Evolutionary conservation across 1,140 invertebrate genomes (phyloP), one percentile per base, ranked within the genome.

Genomic region (Heterodera carotae): DNA sequence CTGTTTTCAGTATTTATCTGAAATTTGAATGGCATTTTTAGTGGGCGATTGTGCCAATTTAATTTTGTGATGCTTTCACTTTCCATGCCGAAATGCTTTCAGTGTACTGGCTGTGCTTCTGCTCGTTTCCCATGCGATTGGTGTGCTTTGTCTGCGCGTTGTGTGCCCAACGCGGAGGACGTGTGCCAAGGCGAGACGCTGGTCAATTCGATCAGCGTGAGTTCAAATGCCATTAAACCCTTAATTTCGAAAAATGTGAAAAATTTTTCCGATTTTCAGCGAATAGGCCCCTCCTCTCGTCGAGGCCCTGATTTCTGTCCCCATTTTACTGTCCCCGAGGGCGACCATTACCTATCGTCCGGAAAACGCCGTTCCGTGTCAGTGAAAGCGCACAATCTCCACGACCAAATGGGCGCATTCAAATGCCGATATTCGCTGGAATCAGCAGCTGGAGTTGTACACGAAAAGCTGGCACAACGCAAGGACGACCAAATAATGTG

Each of bases 41-140:
- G n/a, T n/a, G n/a, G n/a, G n/a, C n/a, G n/a, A n/a, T 43, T 12
- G 39, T 43, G 6, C 39, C 39, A 43, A 6, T 2, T 43, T 43
- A 12, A 6, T 43, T 43, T 43, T 12, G 6, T 12, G 12, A 43
- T 43, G 39, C 39, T 43, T 43, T 43, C 12, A 6, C 39, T 43
- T 12, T 12, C 39, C 39, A 4, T 39, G n/a, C n/a, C 15, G 39
- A 43, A 43, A 43, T 12, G 39, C 22, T 56, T 56, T 56, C 22
- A 56, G 15, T 90, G 89, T 79, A 86, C 85, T 33, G 84, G 81
- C 22, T 90, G 89, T 79, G 88, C 88, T 0, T 70, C 81, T 25
- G 89, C 88, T 75, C 73, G 85, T 33, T 90, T 89, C 69, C 88
- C 88, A 10, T 90, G 89, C 78, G 89, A 88, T 39, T 90, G 85